Evolutionary conservation across 2,888 invertebrate species (phyloP).

Genomic region (Graphium colonna): DNA sequence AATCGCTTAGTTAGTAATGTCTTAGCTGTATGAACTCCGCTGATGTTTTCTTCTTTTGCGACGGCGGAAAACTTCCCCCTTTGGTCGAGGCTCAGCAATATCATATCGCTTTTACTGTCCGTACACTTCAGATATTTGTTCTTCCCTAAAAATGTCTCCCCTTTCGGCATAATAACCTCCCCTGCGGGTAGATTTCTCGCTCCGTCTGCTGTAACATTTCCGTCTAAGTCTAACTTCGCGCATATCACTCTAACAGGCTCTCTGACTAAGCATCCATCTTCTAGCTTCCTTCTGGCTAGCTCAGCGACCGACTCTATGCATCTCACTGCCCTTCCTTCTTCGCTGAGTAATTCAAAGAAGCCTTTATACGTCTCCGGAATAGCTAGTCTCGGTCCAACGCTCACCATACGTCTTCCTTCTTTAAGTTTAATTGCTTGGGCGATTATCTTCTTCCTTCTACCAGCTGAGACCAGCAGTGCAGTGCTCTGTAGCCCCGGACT

Average conservation of each 20-base stretch:
- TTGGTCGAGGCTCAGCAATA: slow-evolving; percentile 91
- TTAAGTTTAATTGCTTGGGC: slow-evolving; percentile 95
- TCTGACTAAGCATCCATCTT: slow-evolving; percentile 88
- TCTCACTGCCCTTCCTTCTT: slow-evolving; percentile 94
- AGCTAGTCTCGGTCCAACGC: slow-evolving; percentile 90
- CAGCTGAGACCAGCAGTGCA: slow-evolving; percentile 91
- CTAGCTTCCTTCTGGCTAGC: slow-evolving; percentile 86
- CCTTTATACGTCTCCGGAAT: slow-evolving; percentile 95
- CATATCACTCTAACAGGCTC: slow-evolving; percentile 87
- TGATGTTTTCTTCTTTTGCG: slow-evolving; percentile 95
- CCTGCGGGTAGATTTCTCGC: slow-evolving; percentile 89
- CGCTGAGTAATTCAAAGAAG: slow-evolving; percentile 95
- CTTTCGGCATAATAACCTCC: slow-evolving; percentile 89
- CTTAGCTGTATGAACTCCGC: slow-evolving; percentile 95
- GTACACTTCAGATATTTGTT: slow-evolving; percentile 92
- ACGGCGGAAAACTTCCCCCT: slow-evolving; percentile 95
- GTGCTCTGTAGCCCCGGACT: slow-evolving; percentile 93
- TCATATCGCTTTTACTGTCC: slow-evolving; percentile 90
- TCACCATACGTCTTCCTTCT: slow-evolving; percentile 90
- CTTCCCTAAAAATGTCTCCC: slow-evolving; percentile 84
- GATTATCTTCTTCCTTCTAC: slow-evolving; percentile 91
- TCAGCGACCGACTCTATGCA: slow-evolving; percentile 94
- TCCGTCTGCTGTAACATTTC: slow-evolving; percentile 83
- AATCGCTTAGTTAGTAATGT: slow-evolving; percentile 93
- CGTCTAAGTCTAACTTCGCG: slow-evolving; percentile 81